Evolutionary conservation across 2,113 vertebrate genomes (phyloP).

Genomic region (rat (Rattus norvegicus)): DNA sequence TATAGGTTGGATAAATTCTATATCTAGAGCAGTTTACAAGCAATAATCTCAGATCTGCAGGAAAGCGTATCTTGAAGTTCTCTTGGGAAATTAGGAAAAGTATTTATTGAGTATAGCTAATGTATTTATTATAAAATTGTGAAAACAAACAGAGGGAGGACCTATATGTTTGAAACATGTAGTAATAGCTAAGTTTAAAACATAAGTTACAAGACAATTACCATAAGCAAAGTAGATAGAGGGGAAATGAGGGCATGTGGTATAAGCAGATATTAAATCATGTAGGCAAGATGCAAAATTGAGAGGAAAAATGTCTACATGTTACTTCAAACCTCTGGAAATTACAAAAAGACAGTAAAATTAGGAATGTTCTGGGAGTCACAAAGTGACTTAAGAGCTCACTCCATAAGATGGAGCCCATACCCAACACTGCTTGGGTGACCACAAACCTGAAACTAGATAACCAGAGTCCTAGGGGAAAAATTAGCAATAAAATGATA

Average conservation of each 20-base stretch:
- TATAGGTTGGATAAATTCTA: background rate
- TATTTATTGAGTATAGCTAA: background rate
- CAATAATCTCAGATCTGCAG: background rate
- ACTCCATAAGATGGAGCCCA: background rate
- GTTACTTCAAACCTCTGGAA: background rate
- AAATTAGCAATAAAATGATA: too few species aligned
- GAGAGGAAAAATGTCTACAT: background rate
- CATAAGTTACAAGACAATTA: slow-evolving; percentile 16
- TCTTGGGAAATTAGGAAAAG: background rate
- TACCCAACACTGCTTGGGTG: background rate
- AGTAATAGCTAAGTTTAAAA: background rate
- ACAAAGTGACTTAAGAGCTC: background rate
- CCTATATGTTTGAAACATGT: background rate
- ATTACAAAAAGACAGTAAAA: background rate
- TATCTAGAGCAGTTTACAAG: background rate
- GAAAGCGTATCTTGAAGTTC: background rate
- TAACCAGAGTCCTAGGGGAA: too few species aligned
- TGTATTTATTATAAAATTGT: background rate
- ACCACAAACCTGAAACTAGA: background rate
- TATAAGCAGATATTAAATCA: background rate
- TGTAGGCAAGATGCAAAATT: background rate
- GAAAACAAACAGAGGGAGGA: background rate
- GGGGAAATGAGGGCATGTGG: background rate
- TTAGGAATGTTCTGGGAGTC: background rate
- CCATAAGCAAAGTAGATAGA: background rate